Base-by-base conservation (phyloP, 2,888 invertebrate genomes). In the Mythimna lalbum region DNA sequence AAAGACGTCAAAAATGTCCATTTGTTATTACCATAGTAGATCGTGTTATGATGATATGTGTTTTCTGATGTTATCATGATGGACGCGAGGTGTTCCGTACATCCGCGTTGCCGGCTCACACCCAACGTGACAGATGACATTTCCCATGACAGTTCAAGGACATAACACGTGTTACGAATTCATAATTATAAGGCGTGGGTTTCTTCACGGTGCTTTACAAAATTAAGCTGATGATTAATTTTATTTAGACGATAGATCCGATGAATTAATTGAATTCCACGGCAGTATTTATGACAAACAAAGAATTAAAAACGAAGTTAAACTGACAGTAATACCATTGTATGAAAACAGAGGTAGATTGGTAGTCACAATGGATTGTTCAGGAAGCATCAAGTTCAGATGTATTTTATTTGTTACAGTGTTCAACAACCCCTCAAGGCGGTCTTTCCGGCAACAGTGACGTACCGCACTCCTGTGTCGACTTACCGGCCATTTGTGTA, bases 371-470 rank as follows among this genome's bases (percentile, higher is more conserved):
- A 66, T 43, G 7, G 19, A 52, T 12, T 55, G n/a, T 27, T 33
- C 10, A 27, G 10, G 4, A 17, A 31, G 9, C 7, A 39, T 49
- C 10, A 3, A 39, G 21, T 52, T 19, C 21, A 39, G 17, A 27
- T 17, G 6, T 14, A 14, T 64, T 62, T 65, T 1, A 14, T 68
- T 55, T 33, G 19, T 80, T 59, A 12, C 88, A 93, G 93, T 68
- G 85, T 86, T 31, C 88, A 90, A 64, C 88, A 87, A 75, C 71
- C 81, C 33, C 43, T 43, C 17, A 43, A 43, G 43, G 68, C 89
- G 19, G 66, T 88, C 4, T 84, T 80, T 63, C 89, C 89, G 23
- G 85, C 90, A 47, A 78, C 90, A 36, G 90, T 90, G 52, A 91
- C 90, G 2, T 89, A 87, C 67, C 87, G 90, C 27, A 89, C 93